Evolutionary conservation across 2,797 vertebrate species (phyloP).

Genomic region (Hozukius guyotensis): DNA sequence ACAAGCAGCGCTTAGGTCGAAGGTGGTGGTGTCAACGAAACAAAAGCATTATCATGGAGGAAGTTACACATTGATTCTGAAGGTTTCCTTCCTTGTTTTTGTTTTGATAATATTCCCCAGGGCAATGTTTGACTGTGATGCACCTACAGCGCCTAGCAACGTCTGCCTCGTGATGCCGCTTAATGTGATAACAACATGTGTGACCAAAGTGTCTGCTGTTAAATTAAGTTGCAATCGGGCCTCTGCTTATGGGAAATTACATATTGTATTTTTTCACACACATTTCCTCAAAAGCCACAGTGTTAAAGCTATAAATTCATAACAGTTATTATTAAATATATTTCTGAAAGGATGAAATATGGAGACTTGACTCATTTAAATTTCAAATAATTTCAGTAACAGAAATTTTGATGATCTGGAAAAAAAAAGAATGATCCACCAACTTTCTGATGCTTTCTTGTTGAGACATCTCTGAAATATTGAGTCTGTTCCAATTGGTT

Average conservation of each 20-base stretch:
- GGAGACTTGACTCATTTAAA: background rate
- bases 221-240: background rate
- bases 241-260: slow-evolving; percentile 7
- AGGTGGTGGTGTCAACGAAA: background rate
- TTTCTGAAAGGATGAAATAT: background rate
- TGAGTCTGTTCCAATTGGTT: background rate
- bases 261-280: background rate
- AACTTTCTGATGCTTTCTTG: background rate
- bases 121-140: slow-evolving; percentile 45
- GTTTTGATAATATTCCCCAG: slow-evolving; percentile 21
- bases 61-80: background rate
- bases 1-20: background rate
- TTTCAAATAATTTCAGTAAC: background rate
- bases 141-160: slow-evolving; percentile 32
- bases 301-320: background rate
- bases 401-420: background rate
- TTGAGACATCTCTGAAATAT: background rate
- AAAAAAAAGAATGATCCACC: background rate
- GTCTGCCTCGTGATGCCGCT: slow-evolving; percentile 24
- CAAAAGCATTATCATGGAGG: background rate
- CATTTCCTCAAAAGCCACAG: background rate
- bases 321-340: background rate
- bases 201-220: background rate
- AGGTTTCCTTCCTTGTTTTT: slow-evolving; percentile 27
- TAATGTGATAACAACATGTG: slow-evolving; percentile 26